phyloP scores from a whole-genome alignment of 2,888 invertebrate species.

The Dyspetes luteomarginatus region DNA sequence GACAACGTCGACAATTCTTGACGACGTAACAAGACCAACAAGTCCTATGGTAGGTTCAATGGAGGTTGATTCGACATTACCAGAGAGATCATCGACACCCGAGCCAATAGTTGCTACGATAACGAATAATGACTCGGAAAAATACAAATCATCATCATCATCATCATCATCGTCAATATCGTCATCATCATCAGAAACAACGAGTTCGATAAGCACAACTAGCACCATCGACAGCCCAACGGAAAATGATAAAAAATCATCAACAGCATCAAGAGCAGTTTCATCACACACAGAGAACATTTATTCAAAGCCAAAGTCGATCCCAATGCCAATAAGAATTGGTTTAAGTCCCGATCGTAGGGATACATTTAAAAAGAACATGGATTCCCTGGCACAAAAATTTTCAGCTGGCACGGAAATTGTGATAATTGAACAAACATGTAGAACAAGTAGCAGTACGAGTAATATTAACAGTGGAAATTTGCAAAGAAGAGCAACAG shows the following conservation, averaged over 20 bases:
- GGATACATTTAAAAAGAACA: slow-evolving; percentile 83
- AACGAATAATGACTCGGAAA: slow-evolving; percentile 37
- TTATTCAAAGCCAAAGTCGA: slow-evolving; percentile 70
- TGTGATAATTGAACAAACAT: slow-evolving; percentile 76
- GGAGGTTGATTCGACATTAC: slow-evolving; percentile 49
- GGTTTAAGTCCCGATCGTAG: slow-evolving; percentile 82
- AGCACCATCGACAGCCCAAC: slow-evolving; percentile 34
- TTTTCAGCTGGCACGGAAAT: slow-evolving; percentile 80
- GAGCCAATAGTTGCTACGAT: slow-evolving; percentile 22
- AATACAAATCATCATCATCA: slow-evolving; percentile 47
- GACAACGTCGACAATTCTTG: slow-evolving; percentile 32
- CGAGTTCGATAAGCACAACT: slow-evolving; percentile 46
- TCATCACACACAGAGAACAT: slow-evolving; percentile 75
- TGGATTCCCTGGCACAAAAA: slow-evolving; percentile 82
- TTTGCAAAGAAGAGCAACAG: slow-evolving; percentile 79
- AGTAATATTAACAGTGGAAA: slow-evolving; percentile 49
- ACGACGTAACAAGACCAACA: slow-evolving; percentile 17
- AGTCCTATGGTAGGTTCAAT: slow-evolving; percentile 33
- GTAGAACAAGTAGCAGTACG: slow-evolving; percentile 1
- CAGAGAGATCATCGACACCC: slow-evolving; percentile 64
- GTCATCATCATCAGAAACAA: slow-evolving; percentile 44
- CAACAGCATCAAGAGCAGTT: slow-evolving; percentile 29
- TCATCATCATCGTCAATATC: slow-evolving; percentile 14
- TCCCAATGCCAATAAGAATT: slow-evolving; percentile 74
- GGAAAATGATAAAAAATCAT: slow-evolving; percentile 63